These are phyloP conservation scores for Drosophila bifasciata DNA, from an alignment of 1,140 invertebrate genomes.

Conservation along the genomic window DNA sequence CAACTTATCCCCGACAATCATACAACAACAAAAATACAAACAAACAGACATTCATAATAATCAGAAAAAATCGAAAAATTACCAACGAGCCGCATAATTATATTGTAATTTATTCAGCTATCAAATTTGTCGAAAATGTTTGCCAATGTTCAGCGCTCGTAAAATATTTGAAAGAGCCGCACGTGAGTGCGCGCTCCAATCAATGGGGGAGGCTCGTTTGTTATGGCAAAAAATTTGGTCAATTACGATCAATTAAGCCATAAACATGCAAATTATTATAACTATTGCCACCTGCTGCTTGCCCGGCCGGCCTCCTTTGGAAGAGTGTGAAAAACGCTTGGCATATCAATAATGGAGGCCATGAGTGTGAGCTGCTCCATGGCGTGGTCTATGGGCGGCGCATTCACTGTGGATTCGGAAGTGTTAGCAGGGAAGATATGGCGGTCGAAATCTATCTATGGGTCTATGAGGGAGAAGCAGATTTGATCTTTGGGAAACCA, in stretches of 20 bases:
- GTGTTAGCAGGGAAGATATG: slow-evolving; percentile 3
- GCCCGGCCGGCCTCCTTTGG: slow-evolving; percentile 11
- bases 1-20: slow-evolving; percentile 45
- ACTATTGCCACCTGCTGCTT: slow-evolving; percentile 18
- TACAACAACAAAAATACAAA: slow-evolving; percentile 39
- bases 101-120: slow-evolving; percentile 74
- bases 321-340: slow-evolving; percentile 32
- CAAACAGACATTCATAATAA: slow-evolving; percentile 61
- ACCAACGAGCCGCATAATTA: slow-evolving; percentile 77
- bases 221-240: slow-evolving; percentile 62
- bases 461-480: too few species aligned
- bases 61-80: slow-evolving; percentile 57
- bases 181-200: slow-evolving; percentile 65
- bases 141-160: slow-evolving; percentile 59
- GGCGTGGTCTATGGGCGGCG: not conserved
- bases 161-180: slow-evolving; percentile 68
- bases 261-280: slow-evolving; percentile 47
- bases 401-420: slow-evolving; percentile 12
- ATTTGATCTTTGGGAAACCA: too few species aligned
- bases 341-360: slow-evolving; percentile 44
- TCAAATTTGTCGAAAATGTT: slow-evolving; percentile 52
- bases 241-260: slow-evolving; percentile 66
- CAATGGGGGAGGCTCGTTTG: slow-evolving; percentile 30
- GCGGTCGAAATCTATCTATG: not conserved
- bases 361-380: too few species aligned